phyloP scores from a whole-genome alignment of 2,113 vertebrate genomes.

The Alexandromys fortis region DNA sequence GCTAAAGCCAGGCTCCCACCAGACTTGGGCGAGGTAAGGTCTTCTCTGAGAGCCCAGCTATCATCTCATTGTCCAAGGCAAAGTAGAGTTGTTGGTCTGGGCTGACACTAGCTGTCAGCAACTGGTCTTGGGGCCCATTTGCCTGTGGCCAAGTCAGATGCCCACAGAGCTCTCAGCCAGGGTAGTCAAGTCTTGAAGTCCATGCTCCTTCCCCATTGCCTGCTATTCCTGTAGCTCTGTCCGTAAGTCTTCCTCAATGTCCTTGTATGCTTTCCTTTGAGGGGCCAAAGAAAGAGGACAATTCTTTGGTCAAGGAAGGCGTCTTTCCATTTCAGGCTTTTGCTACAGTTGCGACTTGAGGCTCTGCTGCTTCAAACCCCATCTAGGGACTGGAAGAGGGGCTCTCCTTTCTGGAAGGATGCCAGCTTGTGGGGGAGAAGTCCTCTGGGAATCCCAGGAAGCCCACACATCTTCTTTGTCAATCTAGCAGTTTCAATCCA shows the following conservation, averaged over 20 bases:
- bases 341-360: background rate
- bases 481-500: background rate
- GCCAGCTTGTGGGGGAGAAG: background rate
- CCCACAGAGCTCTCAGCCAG: background rate
- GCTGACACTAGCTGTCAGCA: background rate
- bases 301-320: background rate
- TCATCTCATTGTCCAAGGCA: background rate
- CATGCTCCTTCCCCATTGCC: background rate
- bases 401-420: background rate
- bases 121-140: background rate
- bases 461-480: background rate
- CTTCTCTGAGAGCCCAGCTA: slow-evolving; percentile 36
- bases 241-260: background rate
- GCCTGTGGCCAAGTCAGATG: background rate
- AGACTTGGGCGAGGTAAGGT: slow-evolving; percentile 49
- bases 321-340: background rate
- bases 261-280: background rate
- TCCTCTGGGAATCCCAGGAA: slow-evolving; percentile 4
- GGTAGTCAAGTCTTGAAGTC: background rate
- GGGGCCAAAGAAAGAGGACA: background rate
- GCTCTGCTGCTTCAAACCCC: background rate
- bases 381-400: background rate
- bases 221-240: background rate
- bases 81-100: background rate
- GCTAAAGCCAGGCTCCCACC: slow-evolving; percentile 58